Evolutionary conservation across 2,113 vertebrate species (phyloP), one percentile per base, ranked within the genome.

Genomic region (Xyliphius kryptos): DNA sequence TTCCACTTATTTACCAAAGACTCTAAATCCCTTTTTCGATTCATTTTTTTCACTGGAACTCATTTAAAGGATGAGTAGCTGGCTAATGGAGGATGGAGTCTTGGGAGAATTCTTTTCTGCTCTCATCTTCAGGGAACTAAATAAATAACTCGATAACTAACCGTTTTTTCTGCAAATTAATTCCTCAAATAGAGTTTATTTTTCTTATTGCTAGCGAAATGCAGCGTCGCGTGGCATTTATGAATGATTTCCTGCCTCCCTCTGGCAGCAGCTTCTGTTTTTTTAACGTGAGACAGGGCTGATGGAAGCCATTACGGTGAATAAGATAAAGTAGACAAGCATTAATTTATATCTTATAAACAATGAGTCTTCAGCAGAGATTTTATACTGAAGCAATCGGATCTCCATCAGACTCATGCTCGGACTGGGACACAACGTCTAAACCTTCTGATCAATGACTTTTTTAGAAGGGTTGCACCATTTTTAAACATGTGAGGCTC

Each of bases 271-370:
- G 44, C 51, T 53, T 10, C 1, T 66, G 37, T n/a, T 21, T 26
- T 57, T 61, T 61, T 32, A 66, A 50, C 16, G 37, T 44, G 13
- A 61, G 44, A 40, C 9, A n/a, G 15, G 57, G 40, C 19, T n/a
- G 22, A 32, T 21, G 38, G 44, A 66, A 20, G 36, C 56, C 44
- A 55, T 70, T 66, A 56, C 15, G 37, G 16, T 19, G 44, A 61
- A 61, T 70, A 70, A 55, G 26, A 51, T 10, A 43, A 64, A 64
- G 61, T 38, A 48, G 49, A 40, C 56, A 14, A 60, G 32, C 41
- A 60, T 44, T 19, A 41, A 37, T 20, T 47, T 69, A 38, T 26
- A 16, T 40, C 16, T 46, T 38, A 64, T 51, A 64, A 59, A 38
- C 49, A 47, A 46, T 58, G 16, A 13, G 11, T 53, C 55, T 64